Conservation (phyloP, 2,888 invertebrate genomes). For the Macrophya annulata region DNA sequence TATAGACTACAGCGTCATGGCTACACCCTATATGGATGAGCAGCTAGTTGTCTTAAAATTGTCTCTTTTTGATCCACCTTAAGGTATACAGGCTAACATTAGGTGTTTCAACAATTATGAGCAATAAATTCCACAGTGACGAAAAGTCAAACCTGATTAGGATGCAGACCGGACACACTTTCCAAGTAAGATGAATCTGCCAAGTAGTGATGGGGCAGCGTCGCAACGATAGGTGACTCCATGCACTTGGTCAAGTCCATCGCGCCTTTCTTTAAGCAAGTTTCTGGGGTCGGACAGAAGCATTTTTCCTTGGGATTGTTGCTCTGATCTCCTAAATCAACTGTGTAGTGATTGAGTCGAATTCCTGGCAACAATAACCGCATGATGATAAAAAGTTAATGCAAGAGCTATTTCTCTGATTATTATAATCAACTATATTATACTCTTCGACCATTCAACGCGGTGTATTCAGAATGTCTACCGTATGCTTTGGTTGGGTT, state of each 20-base stretch:
- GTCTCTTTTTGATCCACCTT: no score
- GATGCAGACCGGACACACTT: conserved; percentile 72
- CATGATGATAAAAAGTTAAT: background rate
- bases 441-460: background rate
- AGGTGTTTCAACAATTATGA: no score
- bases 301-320: conserved; percentile 81
- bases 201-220: conserved; percentile 90
- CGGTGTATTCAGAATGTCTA: conserved; percentile 56
- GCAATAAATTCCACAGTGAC: background rate
- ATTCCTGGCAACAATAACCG: conserved; percentile 80
- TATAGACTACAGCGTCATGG: no score
- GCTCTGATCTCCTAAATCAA: conserved; percentile 87
- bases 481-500: conserved; percentile 64
- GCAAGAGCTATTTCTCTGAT: background rate
- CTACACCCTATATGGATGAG: no score
- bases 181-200: conserved; percentile 80
- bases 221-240: conserved; percentile 88
- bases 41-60: no score
- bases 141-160: conserved; percentile 65
- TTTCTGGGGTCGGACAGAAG: conserved; percentile 82
- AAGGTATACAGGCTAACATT: no score
- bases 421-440: background rate
- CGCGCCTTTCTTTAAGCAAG: conserved; percentile 87
- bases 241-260: conserved; percentile 86
- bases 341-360: conserved; percentile 85